Percentiles rank a stretch among this genome's conserved stretches.
Conservation (phyloP, 2,797 vertebrate species). For the Phrynocephalus guinanensis region DNA sequence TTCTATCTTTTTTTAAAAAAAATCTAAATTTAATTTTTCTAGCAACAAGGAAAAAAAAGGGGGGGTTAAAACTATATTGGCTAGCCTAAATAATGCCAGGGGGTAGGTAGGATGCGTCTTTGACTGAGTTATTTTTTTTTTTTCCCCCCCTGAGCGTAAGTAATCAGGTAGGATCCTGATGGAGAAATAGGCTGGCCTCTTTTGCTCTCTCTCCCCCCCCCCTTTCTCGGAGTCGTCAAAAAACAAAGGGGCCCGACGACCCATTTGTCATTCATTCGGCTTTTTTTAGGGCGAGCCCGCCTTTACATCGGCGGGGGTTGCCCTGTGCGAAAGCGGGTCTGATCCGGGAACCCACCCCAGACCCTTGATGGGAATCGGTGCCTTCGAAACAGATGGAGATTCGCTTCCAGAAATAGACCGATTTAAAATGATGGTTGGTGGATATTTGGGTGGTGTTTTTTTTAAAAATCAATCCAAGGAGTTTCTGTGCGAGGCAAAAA, state of each 20-base stretch:
- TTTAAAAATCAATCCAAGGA: too few species aligned
- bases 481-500: not conserved
- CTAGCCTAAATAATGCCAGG: not conserved
- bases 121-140: not conserved
- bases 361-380: not conserved
- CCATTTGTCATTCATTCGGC: not conserved
- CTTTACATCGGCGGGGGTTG: too few species aligned
- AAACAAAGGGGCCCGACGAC: not conserved
- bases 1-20: not conserved
- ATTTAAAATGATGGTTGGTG: not conserved
- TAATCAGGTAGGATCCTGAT: too few species aligned
- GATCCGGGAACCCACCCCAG: not conserved
- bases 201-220: not conserved
- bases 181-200: too few species aligned
- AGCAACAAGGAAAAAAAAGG: not conserved
- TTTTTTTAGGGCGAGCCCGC: not conserved
- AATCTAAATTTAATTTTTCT: not conserved
- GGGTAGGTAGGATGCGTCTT: not conserved
- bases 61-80: constrained; percentile 24
- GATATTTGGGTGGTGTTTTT: not conserved
- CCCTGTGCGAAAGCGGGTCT: not conserved
- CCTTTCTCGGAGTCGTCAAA: not conserved
- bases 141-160: not conserved
- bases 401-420: accelerated
- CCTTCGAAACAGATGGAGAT: not conserved